Percentiles rank a stretch among this genome's conserved stretches.
These are phyloP conservation scores for Tenualosa thibaudeaui DNA, from an alignment of 2,797 vertebrate genomes.

Conservation along the genomic window DNA sequence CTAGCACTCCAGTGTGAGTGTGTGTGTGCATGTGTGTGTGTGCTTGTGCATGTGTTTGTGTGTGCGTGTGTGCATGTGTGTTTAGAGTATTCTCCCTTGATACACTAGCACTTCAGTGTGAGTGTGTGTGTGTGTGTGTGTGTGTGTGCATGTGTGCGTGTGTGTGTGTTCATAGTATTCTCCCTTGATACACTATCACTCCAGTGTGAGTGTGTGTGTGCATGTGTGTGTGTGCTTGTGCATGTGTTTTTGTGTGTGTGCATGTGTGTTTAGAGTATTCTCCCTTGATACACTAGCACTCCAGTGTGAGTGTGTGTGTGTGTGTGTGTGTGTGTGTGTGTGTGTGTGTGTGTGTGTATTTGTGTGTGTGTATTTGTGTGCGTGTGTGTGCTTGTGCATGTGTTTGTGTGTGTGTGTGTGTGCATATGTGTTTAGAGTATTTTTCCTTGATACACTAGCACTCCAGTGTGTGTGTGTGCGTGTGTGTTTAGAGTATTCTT, in stretches of 20 bases:
- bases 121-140: background rate
- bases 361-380: no score
- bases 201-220: background rate
- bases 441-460: no score
- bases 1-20: background rate
- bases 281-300: background rate
- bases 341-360: background rate
- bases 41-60: background rate
- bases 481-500: no score
- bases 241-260: background rate
- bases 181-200: background rate
- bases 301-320: background rate
- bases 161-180: background rate
- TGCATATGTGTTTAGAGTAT: background rate
- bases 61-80: background rate
- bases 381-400: background rate
- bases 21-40: background rate
- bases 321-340: no score
- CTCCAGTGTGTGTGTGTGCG: no score
- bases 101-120: background rate
- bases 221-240: background rate
- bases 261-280: background rate
- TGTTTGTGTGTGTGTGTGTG: background rate
- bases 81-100: background rate
- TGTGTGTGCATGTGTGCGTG: background rate